phyloP scores from a whole-genome alignment of 37 sponge, comb jelly and placozoan genomes.

The Aphrocallistes beatrix region DNA sequence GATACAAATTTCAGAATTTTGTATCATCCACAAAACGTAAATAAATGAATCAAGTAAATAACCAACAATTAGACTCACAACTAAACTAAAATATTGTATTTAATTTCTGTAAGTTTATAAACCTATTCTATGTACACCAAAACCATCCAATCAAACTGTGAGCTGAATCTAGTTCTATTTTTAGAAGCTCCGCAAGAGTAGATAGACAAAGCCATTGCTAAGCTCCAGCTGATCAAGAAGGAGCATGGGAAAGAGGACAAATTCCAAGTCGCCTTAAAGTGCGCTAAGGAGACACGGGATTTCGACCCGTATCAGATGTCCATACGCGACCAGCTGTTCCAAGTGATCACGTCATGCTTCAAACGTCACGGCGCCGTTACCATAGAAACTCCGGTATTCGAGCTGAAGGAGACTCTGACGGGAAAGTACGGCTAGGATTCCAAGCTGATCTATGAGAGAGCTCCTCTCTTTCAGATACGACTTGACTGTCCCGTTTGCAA shows the following conservation, averaged over 20 bases:
- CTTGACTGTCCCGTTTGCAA: conserved; percentile 65
- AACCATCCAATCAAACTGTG: too few species aligned
- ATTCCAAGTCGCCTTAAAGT: background rate
- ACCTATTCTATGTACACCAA: too few species aligned
- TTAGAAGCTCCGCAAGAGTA: background rate
- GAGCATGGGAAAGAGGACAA: background rate
- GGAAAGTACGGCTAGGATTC: conserved; percentile 98
- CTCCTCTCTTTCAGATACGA: conserved; percentile 86
- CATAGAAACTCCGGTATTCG: conserved; percentile 94
- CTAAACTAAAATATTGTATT: too few species aligned
- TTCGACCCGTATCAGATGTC: conserved; percentile 93
- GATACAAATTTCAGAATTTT: too few species aligned
- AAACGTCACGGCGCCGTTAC: conserved; percentile 95
- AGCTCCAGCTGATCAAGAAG: background rate
- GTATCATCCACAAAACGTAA: too few species aligned
- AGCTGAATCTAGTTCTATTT: too few species aligned
- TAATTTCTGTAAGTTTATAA: too few species aligned
- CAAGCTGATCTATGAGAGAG: conserved; percentile 96
- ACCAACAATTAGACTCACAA: too few species aligned
- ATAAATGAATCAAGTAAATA: too few species aligned
- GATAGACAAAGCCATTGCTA: background rate
- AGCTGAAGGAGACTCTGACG: conserved; percentile 59
- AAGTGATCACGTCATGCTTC: conserved; percentile 59
- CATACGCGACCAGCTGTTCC: conserved; percentile 73
- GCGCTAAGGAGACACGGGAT: conserved; percentile 70